These are phyloP conservation scores for Drosophila heteroneura DNA, from an alignment of 2,888 invertebrate genomes.

Conservation along the genomic window DNA sequence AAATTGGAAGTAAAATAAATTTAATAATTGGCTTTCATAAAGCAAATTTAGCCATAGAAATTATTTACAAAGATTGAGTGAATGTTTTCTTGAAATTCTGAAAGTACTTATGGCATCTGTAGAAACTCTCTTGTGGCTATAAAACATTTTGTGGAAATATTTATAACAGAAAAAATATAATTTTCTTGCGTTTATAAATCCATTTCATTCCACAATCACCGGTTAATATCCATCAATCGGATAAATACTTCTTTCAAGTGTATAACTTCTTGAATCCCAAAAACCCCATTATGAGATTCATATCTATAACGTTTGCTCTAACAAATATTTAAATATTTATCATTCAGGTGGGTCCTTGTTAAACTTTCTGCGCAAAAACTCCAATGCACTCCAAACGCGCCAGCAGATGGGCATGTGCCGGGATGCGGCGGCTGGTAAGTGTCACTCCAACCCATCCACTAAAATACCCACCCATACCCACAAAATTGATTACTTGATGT, in stretches of 20 bases:
- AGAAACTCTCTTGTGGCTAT: too few species aligned
- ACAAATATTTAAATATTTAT: background rate
- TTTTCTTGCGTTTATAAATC: background rate
- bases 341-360: constrained; percentile 93
- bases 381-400: constrained; percentile 88
- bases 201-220: background rate
- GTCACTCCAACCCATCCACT: background rate
- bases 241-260: background rate
- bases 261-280: background rate
- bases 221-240: background rate
- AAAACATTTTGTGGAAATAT: background rate
- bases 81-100: too few species aligned
- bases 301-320: background rate
- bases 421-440: constrained; percentile 93
- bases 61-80: too few species aligned
- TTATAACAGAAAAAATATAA: background rate
- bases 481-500: background rate
- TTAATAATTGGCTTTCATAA: too few species aligned
- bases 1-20: too few species aligned
- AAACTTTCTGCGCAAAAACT: constrained; percentile 93
- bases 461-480: background rate
- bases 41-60: too few species aligned
- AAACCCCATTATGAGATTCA: background rate
- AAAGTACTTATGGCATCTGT: too few species aligned
- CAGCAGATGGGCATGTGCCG: constrained; percentile 95